phyloP scores from a whole-genome alignment of 2,888 invertebrate species.

The Polylopha cassiicola region DNA sequence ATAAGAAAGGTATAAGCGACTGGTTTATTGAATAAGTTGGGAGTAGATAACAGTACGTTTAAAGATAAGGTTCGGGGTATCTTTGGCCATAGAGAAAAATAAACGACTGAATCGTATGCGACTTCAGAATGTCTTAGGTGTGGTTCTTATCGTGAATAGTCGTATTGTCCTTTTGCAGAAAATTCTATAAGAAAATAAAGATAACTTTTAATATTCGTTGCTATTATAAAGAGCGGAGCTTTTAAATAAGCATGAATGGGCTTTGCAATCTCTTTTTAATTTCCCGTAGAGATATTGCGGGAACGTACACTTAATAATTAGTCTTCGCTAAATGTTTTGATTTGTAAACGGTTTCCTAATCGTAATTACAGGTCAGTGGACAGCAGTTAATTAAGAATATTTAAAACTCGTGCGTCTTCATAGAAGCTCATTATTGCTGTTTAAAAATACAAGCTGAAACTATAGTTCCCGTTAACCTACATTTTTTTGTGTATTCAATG shows the following conservation, averaged over 20 bases:
- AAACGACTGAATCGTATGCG: slow-evolving; percentile 20
- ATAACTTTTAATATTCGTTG: slow-evolving; percentile 5
- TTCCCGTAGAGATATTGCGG: neutral
- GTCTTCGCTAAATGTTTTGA: slow-evolving; percentile 1
- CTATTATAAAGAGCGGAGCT: neutral
- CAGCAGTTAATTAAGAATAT: too few relatives aligned
- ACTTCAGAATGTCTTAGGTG: slow-evolving; percentile 20
- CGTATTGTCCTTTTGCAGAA: slow-evolving; percentile 14
- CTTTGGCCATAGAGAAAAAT: slow-evolving; percentile 11
- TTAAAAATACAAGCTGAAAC: too few relatives aligned
- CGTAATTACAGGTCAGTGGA: too few relatives aligned
- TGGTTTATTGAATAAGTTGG: slow-evolving; percentile 41
- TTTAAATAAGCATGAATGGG: neutral
- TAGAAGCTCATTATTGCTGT: too few relatives aligned
- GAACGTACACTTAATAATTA: neutral
- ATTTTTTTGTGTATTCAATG: too few relatives aligned
- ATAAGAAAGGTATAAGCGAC: slow-evolving; percentile 40
- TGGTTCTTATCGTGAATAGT: slow-evolving; percentile 21
- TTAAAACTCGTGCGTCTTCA: too few relatives aligned
- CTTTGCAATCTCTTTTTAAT: slow-evolving; percentile 2
- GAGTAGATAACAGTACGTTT: slow-evolving; percentile 20
- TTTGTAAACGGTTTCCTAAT: neutral
- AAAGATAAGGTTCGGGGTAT: slow-evolving; percentile 2
- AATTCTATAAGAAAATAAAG: slow-evolving; percentile 1
- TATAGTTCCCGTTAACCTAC: too few relatives aligned